Conservation (phyloP, 1,140 invertebrate species). For the Diorhabda sublineata region DNA sequence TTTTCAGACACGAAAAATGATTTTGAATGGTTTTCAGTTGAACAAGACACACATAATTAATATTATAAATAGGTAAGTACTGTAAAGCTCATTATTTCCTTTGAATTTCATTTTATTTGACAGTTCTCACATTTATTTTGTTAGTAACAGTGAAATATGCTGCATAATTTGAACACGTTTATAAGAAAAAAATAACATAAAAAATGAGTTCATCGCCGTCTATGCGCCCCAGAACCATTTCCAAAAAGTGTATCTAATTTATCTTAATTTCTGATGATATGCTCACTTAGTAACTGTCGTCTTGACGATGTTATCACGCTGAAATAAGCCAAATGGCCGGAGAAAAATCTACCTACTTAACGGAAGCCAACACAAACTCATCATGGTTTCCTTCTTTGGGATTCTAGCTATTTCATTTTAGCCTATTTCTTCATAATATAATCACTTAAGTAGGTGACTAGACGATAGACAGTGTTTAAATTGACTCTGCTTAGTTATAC, state of each 20-base stretch:
- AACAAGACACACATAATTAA: too few species aligned
- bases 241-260: conserved; percentile 1
- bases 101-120: too few species aligned
- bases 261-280: conserved; percentile 15
- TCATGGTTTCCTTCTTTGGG: neutral
- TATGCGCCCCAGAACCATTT: neutral
- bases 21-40: too few species aligned
- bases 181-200: too few species aligned
- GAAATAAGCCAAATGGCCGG: conserved; percentile 11
- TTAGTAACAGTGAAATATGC: too few species aligned
- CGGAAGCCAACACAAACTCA: neutral
- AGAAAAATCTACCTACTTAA: neutral
- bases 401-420: neutral
- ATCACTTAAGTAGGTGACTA: neutral
- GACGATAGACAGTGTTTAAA: neutral
- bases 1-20: too few species aligned
- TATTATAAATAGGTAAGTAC: too few species aligned
- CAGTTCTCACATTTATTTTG: too few species aligned
- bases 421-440: neutral
- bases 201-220: neutral
- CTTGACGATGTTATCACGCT: conserved; percentile 5
- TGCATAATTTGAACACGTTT: too few species aligned
- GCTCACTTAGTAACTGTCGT: conserved; percentile 14
- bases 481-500: neutral
- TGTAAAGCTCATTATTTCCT: too few species aligned